Evolutionary conservation across 2,113 vertebrate species (phyloP), one percentile per base, ranked within the genome.

Genomic region (Seriola aureovittata): DNA sequence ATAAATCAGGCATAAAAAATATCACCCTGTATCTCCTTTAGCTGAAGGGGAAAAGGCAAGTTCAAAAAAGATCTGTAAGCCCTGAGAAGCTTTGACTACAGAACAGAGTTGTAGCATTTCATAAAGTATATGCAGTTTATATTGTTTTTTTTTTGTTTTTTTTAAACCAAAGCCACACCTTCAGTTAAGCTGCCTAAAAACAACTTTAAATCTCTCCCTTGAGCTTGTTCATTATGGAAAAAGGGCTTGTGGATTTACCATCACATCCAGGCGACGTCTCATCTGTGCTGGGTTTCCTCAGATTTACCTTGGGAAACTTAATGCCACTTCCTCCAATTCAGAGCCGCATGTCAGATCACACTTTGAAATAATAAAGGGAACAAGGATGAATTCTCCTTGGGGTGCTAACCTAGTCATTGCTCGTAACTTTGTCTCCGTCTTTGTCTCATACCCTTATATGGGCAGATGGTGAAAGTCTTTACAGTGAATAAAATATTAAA

Each of bases 261-360:
- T 81, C 57, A 65, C 69, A 68, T 82, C 82, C 86, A 83, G 82
- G 64, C 60, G n/a, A 59, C 5, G n/a, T 87, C 81, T 84, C 84
- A 77, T 85, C 72, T 78, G 60, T 68, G 67, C 29, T 69, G 6
- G 12, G 85, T 82, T 94, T 92, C 90, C 92, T 92, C 85, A 60
- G 48, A 78, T 90, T 80, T 82, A 75, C 44, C 78, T 46, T 78
- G 80, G 89, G 91, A 93, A 92, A 92, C 70, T 2, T 71, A 79
- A 85, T 85, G 13, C 84, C 85, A 91, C 88, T 94, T 96, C 94
- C 95, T 94, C 42, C 88, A 72, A 94, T 96, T 95, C 88, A 95
- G 54, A 46, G 34, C 52, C 8, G 17, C 67, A 65, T 84, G 86
- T 90, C 89, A 68, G 57, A 75, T 89, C 71, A 66, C 63, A 46